Evolutionary conservation across 2,797 vertebrate species (phyloP).

Genomic region (Hippoglossus hippoglossus): DNA sequence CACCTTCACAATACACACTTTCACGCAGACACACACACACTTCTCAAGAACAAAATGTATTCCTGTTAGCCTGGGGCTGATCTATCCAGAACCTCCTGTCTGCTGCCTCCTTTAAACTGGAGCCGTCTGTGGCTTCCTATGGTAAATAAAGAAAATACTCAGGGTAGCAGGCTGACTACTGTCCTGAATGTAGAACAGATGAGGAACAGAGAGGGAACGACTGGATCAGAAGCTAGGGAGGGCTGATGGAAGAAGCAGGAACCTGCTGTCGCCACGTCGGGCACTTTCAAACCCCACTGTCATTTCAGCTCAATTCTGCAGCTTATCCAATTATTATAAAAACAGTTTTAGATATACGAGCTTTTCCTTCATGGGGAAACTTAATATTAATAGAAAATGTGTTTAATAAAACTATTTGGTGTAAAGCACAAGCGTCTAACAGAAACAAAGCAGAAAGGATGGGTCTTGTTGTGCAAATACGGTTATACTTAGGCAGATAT

Average conservation of each 20-base stretch:
- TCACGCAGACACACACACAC: constrained; percentile 11
- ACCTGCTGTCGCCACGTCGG: neutral
- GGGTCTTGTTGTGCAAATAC: constrained; percentile 24
- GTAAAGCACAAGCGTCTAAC: constrained; percentile 10
- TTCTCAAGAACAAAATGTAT: constrained; percentile 41
- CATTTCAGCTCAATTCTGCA: constrained; percentile 6
- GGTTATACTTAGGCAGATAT: constrained; percentile 49
- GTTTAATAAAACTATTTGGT: neutral
- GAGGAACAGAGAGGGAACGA: constrained; percentile 48
- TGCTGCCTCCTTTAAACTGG: constrained; percentile 40
- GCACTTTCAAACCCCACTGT: neutral
- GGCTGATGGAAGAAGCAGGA: neutral
- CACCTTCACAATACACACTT: constrained; percentile 1
- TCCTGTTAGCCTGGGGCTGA: constrained; percentile 46
- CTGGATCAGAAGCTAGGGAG: constrained; percentile 28
- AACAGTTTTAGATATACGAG: neutral
- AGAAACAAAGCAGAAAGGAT: constrained; percentile 23
- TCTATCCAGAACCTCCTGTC: constrained; percentile 47
- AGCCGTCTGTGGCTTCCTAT: constrained; percentile 42
- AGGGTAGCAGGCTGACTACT: constrained; percentile 50
- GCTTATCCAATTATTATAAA: neutral
- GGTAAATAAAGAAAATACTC: constrained; percentile 57
- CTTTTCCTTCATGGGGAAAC: constrained; percentile 15
- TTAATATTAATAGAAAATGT: constrained; percentile 27
- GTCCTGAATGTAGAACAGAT: constrained; percentile 70